phyloP scores from a whole-genome alignment of 2,888 invertebrate species.

The Torymus texanus region DNA sequence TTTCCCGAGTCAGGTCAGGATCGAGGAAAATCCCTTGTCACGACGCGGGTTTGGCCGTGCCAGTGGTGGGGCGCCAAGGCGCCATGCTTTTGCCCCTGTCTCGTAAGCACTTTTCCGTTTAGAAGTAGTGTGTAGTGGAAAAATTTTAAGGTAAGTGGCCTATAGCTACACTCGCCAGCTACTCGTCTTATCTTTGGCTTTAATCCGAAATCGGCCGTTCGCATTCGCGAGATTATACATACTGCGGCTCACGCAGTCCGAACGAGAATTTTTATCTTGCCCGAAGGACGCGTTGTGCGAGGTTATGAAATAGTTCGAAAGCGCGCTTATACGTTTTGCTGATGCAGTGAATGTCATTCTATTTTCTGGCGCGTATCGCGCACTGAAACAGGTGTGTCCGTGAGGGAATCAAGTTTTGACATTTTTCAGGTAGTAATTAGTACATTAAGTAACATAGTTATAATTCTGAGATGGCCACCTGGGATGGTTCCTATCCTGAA shows the following conservation, averaged over 20 bases:
- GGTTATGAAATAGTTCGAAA: constrained; percentile 48
- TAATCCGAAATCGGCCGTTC: too few relatives aligned
- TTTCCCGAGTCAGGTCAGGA: neutral
- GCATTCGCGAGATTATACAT: too few relatives aligned
- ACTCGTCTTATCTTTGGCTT: too few relatives aligned
- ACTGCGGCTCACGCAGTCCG: too few relatives aligned
- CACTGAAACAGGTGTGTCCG: too few relatives aligned
- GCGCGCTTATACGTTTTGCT: neutral
- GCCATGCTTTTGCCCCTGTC: constrained; percentile 46
- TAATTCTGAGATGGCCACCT: constrained; percentile 68
- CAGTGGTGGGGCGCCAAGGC: constrained; percentile 20
- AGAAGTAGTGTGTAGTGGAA: constrained; percentile 4
- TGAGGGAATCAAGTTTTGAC: neutral
- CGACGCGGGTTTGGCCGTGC: too few relatives aligned
- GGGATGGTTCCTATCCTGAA: constrained; percentile 71
- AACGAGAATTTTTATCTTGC: too few relatives aligned
- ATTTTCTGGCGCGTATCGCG: too few relatives aligned
- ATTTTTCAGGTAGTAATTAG: constrained; percentile 17
- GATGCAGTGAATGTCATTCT: neutral
- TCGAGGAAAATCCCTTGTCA: too few relatives aligned
- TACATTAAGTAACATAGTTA: neutral
- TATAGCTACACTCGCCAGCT: too few relatives aligned
- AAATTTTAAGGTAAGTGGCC: constrained; percentile 43
- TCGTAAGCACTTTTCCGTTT: constrained; percentile 25
- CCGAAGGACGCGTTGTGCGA: constrained; percentile 4